Evolutionary conservation across 2,113 vertebrate species (phyloP), one percentile per base, ranked within the genome.

Genomic region (Numida meleagris): DNA sequence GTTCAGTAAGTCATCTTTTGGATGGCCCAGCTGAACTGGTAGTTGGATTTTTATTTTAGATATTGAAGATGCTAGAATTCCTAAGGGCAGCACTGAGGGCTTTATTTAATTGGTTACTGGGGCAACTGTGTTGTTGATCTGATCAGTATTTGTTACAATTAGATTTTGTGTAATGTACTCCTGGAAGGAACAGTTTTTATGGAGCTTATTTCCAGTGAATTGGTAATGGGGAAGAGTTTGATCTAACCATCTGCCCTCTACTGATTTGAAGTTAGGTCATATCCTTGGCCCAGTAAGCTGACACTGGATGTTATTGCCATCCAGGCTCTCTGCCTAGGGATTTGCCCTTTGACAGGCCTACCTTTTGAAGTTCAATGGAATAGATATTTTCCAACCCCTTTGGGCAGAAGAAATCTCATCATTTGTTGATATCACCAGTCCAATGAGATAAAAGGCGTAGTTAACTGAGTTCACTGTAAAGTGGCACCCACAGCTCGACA

Each of bases 301-400:
- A 96, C 90, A 88, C 72, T 96, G 68, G 59, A 80, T 82, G 78
- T 96, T 96, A 85, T 45, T 94, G 81, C 87, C 82, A 71, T 96
- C 81, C 94, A 92, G 82, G 77, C 59, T 94, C 12, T 77, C 63
- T 86, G 9, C 89, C 94, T 48, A 50, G 87, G 76, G 93, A 85
- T 59, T 46, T 95, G 87, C 78, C 82, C 89, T 94, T 96, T 95
- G 95, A 84, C 75, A 82, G 59, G 23, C 87, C 79, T 94, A 75
- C 78, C 87, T 94, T 96, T 87, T 94, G 82, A 91, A 89, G 89
- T 96, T 95, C 95, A 95, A 87, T 82, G 65, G 71, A 94, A 89
- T 91, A 94, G 93, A 89, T 94, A 82, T 91, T 96, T 95, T 91
- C 75, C 62, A 87, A 34, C 38, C 46, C 78, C 12, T 71, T 66